Percentiles rank a stretch among this genome's conserved stretches.
Evolutionary conservation across 2,888 invertebrate genomes (phyloP).

Genomic region (Gastracanthus pulcherrimus): DNA sequence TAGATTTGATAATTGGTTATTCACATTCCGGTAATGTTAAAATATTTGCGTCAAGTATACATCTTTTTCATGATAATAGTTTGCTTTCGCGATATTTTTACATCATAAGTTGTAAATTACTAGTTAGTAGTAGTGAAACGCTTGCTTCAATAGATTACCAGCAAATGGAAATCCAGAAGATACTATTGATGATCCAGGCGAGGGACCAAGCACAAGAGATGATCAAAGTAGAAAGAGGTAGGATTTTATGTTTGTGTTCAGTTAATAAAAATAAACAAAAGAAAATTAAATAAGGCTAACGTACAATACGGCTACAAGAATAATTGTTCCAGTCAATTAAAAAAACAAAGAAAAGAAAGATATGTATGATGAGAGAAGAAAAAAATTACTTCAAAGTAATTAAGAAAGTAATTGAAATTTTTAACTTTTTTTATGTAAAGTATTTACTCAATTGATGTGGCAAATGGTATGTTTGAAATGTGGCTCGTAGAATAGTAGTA

Average conservation of each 20-base stretch:
- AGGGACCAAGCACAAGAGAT: conserved; percentile 64
- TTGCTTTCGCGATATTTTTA: conserved; percentile 12
- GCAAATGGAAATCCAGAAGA: conserved; percentile 65
- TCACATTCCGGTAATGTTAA: background rate
- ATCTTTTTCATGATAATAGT: background rate
- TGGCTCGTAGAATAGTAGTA: conserved; percentile 62
- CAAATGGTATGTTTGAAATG: conserved; percentile 21
- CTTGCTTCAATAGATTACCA: conserved; percentile 72
- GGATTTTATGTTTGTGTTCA: background rate
- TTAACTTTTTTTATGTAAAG: background rate
- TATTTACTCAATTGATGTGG: background rate
- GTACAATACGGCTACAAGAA: too few species aligned
- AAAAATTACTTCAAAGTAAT: too few species aligned
- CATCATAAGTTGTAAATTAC: conserved; percentile 51
- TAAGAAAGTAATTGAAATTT: background rate
- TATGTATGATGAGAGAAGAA: too few species aligned
- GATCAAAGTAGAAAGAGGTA: conserved; percentile 21
- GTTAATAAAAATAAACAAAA: background rate
- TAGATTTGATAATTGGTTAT: background rate
- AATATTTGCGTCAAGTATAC: background rate
- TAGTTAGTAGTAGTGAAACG: conserved; percentile 70
- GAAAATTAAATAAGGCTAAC: background rate
- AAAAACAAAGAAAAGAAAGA: background rate
- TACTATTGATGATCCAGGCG: conserved; percentile 63
- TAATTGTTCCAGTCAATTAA: too few species aligned